These are phyloP conservation scores for Setophaga kirtlandii DNA, from an alignment of 2,113 vertebrate species.

Conservation along the genomic window DNA sequence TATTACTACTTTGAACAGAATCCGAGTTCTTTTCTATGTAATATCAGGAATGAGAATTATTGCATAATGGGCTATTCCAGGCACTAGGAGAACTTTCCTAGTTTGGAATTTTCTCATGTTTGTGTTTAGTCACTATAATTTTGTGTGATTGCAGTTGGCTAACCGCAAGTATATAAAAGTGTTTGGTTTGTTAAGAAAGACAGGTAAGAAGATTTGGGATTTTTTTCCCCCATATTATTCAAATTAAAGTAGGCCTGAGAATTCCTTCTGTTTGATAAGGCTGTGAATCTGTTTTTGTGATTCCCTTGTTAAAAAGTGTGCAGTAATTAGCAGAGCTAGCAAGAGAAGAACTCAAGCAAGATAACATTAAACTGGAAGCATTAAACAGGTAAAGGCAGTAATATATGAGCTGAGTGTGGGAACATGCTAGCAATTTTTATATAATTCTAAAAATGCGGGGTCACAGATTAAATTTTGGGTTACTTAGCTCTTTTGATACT, in stretches of 20 bases:
- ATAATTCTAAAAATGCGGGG: background rate
- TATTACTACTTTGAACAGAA: background rate
- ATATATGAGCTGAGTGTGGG: background rate
- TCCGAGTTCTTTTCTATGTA: background rate
- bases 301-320: background rate
- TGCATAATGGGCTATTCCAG: background rate
- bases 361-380: background rate
- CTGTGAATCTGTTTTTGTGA: background rate
- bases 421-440: background rate
- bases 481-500: background rate
- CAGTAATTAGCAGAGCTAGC: background rate
- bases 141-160: background rate
- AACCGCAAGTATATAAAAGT: background rate
- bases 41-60: background rate
- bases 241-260: background rate
- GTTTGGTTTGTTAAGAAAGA: background rate
- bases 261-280: background rate
- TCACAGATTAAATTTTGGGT: background rate
- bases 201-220: background rate
- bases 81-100: background rate
- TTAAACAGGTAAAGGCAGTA: background rate
- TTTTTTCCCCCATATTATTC: accelerated
- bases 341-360: background rate
- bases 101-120: background rate
- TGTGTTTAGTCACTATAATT: background rate